Evolutionary conservation across 2,888 invertebrate species (phyloP), one percentile per base, ranked within the genome.

Genomic region (Bembecia ichneumoniformis): DNA sequence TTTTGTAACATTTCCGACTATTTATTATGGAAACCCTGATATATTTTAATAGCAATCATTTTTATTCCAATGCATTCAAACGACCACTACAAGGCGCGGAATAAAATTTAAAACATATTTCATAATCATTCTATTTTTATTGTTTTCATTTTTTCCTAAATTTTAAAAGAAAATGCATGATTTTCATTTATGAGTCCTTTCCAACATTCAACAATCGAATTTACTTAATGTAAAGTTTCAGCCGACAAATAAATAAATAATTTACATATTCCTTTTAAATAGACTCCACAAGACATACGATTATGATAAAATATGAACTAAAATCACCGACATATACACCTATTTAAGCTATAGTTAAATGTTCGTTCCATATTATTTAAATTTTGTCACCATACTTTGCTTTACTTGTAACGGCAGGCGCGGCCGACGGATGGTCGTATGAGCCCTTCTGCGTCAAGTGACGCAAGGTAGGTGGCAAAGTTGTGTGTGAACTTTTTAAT

Each of bases 381-480:
- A 80, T 74, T 79, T 82, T 83, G 60, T 86, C 86, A 71, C 86
- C 86, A 64, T 86, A 86, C 64, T 82, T 83, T 3, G 76, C 66
- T 57, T 74, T 77, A 35, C 72, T 74, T 51, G 64, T 62, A 3
- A 61, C 58, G 53, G 64, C 68, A 10, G 52, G 48, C 3, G 66
- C 53, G 16, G 71, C 70, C 16, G 54, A 58, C 36, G 58, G 58
- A 47, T 68, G 62, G 4, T 55, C 52, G 35, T 56, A 53, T 14
- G 55, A 49, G 14, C 53, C 56, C 4, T 40, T 40, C 40, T 40
- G 40, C n/a, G 40, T 2, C 13, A 40, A 14, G n/a, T 40, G 40
- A n/a, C 40, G 40, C 14, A 40, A 3, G 14, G 40, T 40, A 13
- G 40, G 40, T 40, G 13, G 13, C 14, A 40, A 40, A 13, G 13